Evolutionary conservation across 2,113 vertebrate genomes (phyloP).

Genomic region (Alexandromys fortis): DNA sequence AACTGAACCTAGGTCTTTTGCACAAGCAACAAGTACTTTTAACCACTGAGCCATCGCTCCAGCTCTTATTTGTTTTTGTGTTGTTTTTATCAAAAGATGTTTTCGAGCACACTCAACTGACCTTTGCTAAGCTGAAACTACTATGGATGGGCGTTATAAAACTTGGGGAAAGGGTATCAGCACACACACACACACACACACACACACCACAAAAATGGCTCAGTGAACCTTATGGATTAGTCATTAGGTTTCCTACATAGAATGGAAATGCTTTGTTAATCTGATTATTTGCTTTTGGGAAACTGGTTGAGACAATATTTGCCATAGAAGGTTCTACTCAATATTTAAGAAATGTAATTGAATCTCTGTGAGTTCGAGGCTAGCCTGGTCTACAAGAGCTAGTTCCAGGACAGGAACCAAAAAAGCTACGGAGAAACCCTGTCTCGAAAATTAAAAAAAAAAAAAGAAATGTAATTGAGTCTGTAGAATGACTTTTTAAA

Average conservation of each 20-base stretch:
- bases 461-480: neutral
- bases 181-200: neutral
- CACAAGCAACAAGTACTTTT: neutral
- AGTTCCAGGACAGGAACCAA: too few relatives aligned
- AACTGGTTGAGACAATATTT: slow-evolving; percentile 21
- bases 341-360: slow-evolving; percentile 44
- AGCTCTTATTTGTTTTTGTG: neutral
- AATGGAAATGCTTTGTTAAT: neutral
- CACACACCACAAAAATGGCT: neutral
- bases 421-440: too few relatives aligned
- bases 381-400: too few relatives aligned
- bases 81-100: neutral
- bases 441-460: too few relatives aligned
- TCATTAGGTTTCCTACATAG: neutral
- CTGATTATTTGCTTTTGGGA: slow-evolving; percentile 1
- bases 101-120: neutral
- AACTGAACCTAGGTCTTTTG: neutral
- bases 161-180: neutral
- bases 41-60: neutral
- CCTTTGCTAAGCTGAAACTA: slow-evolving; percentile 35
- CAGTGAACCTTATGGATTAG: neutral
- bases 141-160: neutral
- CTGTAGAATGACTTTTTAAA: neutral
- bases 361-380: neutral
- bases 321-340: neutral